Conservation (phyloP, 2,113 vertebrate species). For the Pelodiscus sinensis region DNA sequence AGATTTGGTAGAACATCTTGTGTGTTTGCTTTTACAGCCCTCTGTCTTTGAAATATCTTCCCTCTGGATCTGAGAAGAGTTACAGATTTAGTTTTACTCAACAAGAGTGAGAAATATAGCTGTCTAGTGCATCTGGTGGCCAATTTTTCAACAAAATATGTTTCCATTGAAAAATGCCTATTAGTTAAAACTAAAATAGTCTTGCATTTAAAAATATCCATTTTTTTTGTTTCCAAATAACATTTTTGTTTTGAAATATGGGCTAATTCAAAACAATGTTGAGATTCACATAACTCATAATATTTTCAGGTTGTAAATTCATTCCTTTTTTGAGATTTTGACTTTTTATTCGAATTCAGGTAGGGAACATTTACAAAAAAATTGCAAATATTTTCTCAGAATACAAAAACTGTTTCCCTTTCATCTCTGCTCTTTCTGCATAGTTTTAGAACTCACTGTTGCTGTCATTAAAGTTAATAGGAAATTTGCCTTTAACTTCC, state of each 20-base stretch:
- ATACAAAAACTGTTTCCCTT: too few relatives aligned
- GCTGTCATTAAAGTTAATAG: neutral
- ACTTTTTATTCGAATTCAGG: too few relatives aligned
- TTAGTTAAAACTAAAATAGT: neutral
- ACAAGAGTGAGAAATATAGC: neutral
- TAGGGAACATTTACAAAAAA: too few relatives aligned
- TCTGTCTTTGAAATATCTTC: neutral
- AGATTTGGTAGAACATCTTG: neutral
- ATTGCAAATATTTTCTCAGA: too few relatives aligned
- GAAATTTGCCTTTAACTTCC: neutral
- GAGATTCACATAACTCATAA: neutral
- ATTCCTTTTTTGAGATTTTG: too few relatives aligned
- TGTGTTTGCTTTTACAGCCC: neutral
- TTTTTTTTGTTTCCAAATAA: too few relatives aligned
- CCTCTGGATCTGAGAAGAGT: neutral
- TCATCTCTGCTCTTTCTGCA: too few relatives aligned
- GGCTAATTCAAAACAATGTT: neutral
- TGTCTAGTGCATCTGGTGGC: neutral
- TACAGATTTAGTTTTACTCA: neutral
- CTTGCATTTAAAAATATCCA: neutral
- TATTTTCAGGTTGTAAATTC: too few relatives aligned
- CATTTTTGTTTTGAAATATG: neutral
- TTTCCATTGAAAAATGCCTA: neutral
- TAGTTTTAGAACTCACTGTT: neutral
- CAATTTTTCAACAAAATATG: neutral